These are phyloP conservation scores for Falco peregrinus DNA, from an alignment of 2,797 vertebrate genomes.

Conservation along the genomic window DNA sequence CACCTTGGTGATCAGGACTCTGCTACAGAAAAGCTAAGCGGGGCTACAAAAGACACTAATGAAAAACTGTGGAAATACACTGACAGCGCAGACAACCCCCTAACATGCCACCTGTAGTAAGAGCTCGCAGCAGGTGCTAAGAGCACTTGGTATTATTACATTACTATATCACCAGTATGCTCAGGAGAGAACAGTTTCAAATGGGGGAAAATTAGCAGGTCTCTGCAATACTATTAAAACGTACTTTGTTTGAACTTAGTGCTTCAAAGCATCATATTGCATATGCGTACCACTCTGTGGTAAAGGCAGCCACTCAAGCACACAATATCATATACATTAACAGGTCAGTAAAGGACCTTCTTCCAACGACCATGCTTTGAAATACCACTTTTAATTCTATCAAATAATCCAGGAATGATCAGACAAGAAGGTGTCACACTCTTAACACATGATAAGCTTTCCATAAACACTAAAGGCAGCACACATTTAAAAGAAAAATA, in stretches of 20 bases:
- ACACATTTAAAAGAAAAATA: background rate
- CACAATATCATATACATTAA: background rate
- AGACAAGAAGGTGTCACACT: background rate
- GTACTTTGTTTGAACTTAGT: background rate
- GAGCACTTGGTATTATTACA: background rate
- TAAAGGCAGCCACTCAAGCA: background rate
- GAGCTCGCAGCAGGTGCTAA: background rate
- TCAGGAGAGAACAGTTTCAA: background rate
- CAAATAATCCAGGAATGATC: background rate
- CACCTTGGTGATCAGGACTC: background rate
- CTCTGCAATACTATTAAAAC: background rate
- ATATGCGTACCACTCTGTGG: background rate
- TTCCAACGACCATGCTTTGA: background rate
- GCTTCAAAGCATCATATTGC: background rate
- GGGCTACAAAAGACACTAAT: background rate
- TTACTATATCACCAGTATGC: background rate
- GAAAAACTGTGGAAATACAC: background rate
- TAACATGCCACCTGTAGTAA: background rate
- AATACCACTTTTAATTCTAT: background rate
- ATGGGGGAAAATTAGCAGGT: slow-evolving; percentile 12
- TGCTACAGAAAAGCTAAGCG: background rate
- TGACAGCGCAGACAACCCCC: background rate
- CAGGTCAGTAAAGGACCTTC: background rate
- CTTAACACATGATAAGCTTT: background rate
- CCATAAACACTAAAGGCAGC: background rate